Base-by-base conservation (phyloP, 2,113 vertebrate genomes). In the Passer domesticus region DNA sequence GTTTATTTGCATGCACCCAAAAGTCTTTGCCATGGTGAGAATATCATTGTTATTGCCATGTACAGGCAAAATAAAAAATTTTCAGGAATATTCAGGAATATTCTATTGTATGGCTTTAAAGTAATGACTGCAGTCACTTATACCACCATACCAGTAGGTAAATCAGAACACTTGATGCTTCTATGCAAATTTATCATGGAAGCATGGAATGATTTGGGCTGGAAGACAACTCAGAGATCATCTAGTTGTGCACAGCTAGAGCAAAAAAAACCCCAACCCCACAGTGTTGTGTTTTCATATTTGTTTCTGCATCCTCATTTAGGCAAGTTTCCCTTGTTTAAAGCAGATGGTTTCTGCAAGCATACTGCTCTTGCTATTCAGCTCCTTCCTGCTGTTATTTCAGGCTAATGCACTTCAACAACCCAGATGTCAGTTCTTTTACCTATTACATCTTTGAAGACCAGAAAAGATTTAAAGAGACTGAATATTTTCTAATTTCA, bases 241-340 rank as follows among this genome's bases (percentile, higher is more conserved):
- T 37, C 63, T 49, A 55, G 21, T 69, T 55, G 12, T 3, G 6
- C 2, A 8, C 14, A 44, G 50, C 50, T 58, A 62, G 15, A 84
- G 23, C 0, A 52, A 46, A 83, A 66, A 17, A 19, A 1, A 1
- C 15, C 1, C 15, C 47, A 56, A 22, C 21, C 35, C 15, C 4
- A 9, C 16, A 18, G 4, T 46, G 5, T 37, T 84, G 77, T 59
- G 5, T 43, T 50, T 87, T 81, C 17, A 17, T 50, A 64, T 76
- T 76, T 85, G 16, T 55, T 96, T 77, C 56, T 70, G 22, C 10
- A 24, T 62, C 37, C 27, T 55, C 30, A 23, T 81, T 67, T 67
- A 47, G 62, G 53, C 18, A 92, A 39, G 30, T 18, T 63, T 37
- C 7, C 47, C 33, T 59, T 60, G 12, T 24, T 91, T n/a, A 47